Conservation (phyloP, 2,113 vertebrate species). For the Colius striatus region DNA sequence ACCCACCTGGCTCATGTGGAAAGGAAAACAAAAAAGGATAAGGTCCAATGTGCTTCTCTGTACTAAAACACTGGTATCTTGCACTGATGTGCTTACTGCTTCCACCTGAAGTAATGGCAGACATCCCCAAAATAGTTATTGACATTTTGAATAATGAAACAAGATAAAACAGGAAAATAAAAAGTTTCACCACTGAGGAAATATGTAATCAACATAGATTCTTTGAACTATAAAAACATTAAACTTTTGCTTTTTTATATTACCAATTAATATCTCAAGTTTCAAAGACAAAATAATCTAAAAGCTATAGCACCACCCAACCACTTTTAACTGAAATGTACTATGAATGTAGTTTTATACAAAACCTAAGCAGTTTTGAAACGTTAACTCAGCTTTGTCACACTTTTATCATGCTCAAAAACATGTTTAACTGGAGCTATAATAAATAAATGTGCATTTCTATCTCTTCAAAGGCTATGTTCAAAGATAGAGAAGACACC, state of each 20-base stretch:
- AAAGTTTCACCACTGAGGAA: neutral
- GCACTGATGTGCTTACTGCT: constrained; percentile 96
- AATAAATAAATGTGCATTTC: neutral
- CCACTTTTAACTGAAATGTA: neutral
- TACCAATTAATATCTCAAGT: neutral
- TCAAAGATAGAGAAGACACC: neutral
- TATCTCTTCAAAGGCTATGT: neutral
- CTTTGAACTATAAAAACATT: neutral
- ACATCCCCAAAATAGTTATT: neutral
- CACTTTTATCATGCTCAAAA: neutral
- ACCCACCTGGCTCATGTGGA: constrained; percentile 97
- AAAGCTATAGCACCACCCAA: neutral
- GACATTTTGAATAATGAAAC: neutral
- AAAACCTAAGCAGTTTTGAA: neutral
- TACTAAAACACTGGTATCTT: constrained; percentile 97
- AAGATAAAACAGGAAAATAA: neutral
- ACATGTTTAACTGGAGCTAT: neutral
- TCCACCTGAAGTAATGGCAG: constrained; percentile 85
- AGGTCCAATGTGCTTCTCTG: constrained; percentile 97
- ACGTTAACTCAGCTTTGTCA: neutral
- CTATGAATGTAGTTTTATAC: neutral
- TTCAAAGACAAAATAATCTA: neutral
- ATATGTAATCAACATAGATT: neutral
- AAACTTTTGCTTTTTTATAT: neutral
- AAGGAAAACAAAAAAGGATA: constrained; percentile 98